Conservation (phyloP, 2,113 vertebrate species). For the Crotalus viridis region DNA sequence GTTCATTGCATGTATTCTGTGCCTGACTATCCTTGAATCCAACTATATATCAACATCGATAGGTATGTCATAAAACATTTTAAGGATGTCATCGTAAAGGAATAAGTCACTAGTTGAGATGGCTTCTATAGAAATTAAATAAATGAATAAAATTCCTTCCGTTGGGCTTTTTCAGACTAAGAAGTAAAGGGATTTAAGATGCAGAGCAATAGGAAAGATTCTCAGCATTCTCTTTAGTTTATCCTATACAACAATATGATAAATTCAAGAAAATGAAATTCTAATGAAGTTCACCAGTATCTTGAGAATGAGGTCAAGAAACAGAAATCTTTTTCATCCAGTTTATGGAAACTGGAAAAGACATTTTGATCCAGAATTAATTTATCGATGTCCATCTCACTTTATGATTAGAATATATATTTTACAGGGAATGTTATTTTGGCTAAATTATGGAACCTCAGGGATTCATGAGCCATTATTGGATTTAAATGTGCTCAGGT, state of each 20-base stretch:
- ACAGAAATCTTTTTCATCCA: background rate
- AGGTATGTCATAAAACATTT: background rate
- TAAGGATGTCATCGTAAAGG: background rate
- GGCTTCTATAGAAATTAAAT: background rate
- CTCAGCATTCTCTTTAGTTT: background rate
- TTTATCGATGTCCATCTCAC: background rate
- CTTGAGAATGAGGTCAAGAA: background rate
- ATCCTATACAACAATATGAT: background rate
- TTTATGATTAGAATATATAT: background rate
- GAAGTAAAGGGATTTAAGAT: background rate
- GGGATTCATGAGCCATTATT: background rate
- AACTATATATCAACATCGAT: background rate
- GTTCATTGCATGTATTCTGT: background rate
- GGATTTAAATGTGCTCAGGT: background rate
- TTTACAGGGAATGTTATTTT: conserved; percentile 31
- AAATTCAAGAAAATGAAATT: background rate
- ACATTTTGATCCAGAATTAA: background rate
- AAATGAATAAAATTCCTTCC: background rate
- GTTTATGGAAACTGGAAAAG: background rate
- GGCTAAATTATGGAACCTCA: background rate
- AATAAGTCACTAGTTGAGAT: background rate
- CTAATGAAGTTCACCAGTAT: background rate
- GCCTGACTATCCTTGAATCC: background rate
- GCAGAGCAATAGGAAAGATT: background rate
- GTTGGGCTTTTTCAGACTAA: background rate